Conservation (phyloP, 2,888 invertebrate genomes). For the Mesorhabditis spiculigera region DNA sequence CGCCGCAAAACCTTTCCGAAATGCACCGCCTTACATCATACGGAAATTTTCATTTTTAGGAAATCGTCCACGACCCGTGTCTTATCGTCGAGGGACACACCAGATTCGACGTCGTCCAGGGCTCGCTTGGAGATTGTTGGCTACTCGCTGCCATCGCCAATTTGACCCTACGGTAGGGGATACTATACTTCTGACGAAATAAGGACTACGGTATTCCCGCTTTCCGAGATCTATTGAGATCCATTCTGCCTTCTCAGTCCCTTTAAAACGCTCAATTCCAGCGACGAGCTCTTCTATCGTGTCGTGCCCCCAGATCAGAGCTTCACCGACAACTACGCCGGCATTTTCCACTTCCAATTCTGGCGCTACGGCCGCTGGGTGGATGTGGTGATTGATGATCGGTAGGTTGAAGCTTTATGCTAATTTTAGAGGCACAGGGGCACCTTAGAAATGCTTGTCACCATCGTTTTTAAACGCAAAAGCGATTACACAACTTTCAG, state of each 20-base stretch:
- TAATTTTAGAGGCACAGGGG: slow-evolving; percentile 65
- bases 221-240: no score
- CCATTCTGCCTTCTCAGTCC: slow-evolving; percentile 59
- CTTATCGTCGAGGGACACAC: slow-evolving; percentile 91
- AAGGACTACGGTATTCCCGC: neutral
- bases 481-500: slow-evolving; percentile 34
- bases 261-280: neutral
- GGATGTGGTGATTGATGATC: slow-evolving; percentile 86
- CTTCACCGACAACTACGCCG: slow-evolving; percentile 77
- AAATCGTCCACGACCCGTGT: slow-evolving; percentile 79
- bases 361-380: slow-evolving; percentile 76
- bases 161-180: slow-evolving; percentile 71
- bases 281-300: slow-evolving; percentile 81
- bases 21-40: no score
- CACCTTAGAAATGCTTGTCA: slow-evolving; percentile 67
- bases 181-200: neutral
- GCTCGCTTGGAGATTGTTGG: slow-evolving; percentile 41
- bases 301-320: slow-evolving; percentile 81
- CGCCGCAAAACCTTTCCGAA: no score
- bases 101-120: slow-evolving; percentile 80
- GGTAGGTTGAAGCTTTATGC: slow-evolving; percentile 73
- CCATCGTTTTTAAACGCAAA: neutral
- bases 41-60: slow-evolving; percentile 65
- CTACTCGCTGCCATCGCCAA: slow-evolving; percentile 77
- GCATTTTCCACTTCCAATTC: slow-evolving; percentile 64